Evolutionary conservation across 2,113 vertebrate species (phyloP).

Genomic region (Mesocricetus auratus): DNA sequence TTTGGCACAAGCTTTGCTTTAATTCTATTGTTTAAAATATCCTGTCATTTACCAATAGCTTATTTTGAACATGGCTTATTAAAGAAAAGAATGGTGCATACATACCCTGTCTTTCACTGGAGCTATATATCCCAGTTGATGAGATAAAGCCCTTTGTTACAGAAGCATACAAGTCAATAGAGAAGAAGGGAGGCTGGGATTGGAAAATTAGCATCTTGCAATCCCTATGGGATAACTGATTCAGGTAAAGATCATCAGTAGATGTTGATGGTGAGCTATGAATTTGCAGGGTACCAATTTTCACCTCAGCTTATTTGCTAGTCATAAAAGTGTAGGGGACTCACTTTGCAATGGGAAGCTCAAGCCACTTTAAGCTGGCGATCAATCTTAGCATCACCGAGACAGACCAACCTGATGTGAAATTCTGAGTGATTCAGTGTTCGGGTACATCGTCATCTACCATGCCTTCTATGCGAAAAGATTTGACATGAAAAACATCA

Average conservation of each 20-base stretch:
- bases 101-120: background rate
- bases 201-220: constrained; percentile 45
- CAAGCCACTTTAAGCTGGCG: background rate
- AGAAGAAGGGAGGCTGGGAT: background rate
- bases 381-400: background rate
- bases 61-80: constrained; percentile 31
- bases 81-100: background rate
- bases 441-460: background rate
- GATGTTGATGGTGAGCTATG: background rate
- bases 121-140: background rate
- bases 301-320: constrained; percentile 5
- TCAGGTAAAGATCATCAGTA: constrained; percentile 14
- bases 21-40: constrained; percentile 32
- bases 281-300: constrained; percentile 32
- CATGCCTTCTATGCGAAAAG: background rate
- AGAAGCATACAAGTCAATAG: constrained; percentile 23
- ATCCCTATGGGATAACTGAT: constrained; percentile 21
- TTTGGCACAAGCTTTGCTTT: background rate
- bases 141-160: constrained; percentile 2
- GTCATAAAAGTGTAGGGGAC: background rate
- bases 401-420: background rate
- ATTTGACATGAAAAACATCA: background rate
- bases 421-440: background rate
- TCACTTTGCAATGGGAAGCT: background rate
- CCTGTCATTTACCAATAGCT: constrained; percentile 10